phyloP scores from a whole-genome alignment of 2,797 vertebrate genomes.

The Liasis olivaceus region DNA sequence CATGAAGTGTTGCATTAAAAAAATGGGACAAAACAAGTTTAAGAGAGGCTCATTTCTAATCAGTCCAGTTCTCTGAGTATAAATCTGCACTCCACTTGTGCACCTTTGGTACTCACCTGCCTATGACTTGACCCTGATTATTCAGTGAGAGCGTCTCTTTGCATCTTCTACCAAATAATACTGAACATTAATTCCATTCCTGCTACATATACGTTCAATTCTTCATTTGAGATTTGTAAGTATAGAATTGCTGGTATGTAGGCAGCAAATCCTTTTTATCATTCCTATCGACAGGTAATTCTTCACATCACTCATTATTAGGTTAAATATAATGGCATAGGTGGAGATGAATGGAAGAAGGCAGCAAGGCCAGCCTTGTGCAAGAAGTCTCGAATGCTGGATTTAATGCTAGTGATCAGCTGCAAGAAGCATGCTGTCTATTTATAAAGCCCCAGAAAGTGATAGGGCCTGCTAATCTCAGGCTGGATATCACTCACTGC shows the following conservation, averaged over 20 bases:
- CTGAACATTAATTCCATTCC: neutral
- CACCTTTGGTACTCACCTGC: neutral
- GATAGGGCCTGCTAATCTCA: neutral
- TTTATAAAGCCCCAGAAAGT: slow-evolving; percentile 19
- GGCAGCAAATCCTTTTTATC: neutral
- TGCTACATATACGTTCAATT: neutral
- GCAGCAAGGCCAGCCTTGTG: neutral
- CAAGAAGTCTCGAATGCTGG: neutral
- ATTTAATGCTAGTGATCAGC: neutral
- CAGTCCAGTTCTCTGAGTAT: neutral
- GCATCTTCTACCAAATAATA: neutral
- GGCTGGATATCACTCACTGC: neutral
- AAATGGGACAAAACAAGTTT: neutral
- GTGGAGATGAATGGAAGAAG: neutral
- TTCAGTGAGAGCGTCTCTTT: neutral
- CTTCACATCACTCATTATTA: neutral
- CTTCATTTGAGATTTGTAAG: neutral
- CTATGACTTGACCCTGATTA: neutral
- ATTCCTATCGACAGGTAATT: neutral
- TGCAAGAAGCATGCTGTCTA: neutral
- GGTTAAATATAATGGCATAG: neutral
- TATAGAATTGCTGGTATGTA: neutral
- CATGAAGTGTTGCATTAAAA: neutral
- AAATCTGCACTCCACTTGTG: neutral
- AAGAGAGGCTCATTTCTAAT: neutral